These are phyloP conservation scores for Epiblema foenella DNA, from an alignment of 2,888 invertebrate genomes.

Conservation along the genomic window DNA sequence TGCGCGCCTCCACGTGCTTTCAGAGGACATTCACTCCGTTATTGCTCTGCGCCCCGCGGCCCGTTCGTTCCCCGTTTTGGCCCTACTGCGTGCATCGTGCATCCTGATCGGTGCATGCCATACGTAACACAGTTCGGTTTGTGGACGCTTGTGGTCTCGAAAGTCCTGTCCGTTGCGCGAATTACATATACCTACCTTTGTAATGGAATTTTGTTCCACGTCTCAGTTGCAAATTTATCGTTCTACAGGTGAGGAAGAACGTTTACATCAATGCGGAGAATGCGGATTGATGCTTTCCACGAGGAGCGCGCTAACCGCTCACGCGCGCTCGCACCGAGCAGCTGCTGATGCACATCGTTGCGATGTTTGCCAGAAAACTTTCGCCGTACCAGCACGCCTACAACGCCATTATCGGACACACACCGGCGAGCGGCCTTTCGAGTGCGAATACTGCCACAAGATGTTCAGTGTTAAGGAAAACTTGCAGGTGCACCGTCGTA, in stretches of 20 bases:
- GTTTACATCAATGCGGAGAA: constrained; percentile 86
- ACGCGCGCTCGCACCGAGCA: constrained; percentile 81
- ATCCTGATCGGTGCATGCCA: constrained; percentile 78
- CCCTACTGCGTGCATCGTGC: constrained; percentile 78
- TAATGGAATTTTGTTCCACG: constrained; percentile 59
- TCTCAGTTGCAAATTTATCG: constrained; percentile 64
- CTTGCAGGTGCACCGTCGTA: constrained; percentile 94
- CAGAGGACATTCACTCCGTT: constrained; percentile 67
- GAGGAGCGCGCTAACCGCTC: constrained; percentile 90
- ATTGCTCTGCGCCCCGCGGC: constrained; percentile 60
- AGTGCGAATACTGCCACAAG: constrained; percentile 96
- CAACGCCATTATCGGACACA: constrained; percentile 95
- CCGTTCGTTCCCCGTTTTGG: constrained; percentile 57
- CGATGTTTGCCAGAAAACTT: constrained; percentile 95
- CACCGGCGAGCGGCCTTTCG: constrained; percentile 95
- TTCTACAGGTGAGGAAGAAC: constrained; percentile 82
- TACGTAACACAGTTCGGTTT: constrained; percentile 77
- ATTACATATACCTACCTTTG: constrained; percentile 43
- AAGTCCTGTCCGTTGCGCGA: constrained; percentile 51
- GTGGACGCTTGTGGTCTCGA: constrained; percentile 70
- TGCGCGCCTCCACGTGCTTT: constrained; percentile 81
- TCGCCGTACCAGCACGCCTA: constrained; percentile 94
- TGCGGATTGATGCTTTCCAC: constrained; percentile 91
- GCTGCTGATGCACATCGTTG: constrained; percentile 92
- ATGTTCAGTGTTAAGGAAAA: constrained; percentile 97